phyloP scores from a whole-genome alignment of 2,113 vertebrate genomes.

The Canis aureus region DNA sequence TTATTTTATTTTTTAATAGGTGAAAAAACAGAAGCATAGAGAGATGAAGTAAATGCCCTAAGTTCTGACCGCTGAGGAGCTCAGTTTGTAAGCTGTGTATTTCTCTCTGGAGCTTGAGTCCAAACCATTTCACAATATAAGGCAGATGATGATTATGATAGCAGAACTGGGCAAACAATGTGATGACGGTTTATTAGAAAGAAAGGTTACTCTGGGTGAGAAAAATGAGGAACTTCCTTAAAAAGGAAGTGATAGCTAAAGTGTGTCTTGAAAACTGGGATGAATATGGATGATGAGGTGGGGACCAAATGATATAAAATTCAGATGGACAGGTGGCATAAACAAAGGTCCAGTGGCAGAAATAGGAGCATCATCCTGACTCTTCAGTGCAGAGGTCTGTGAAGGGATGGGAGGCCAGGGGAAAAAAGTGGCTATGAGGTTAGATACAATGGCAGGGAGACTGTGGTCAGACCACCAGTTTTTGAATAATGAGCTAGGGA shows the following conservation, averaged over 20 bases:
- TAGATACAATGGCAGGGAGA: not conserved
- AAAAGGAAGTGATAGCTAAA: not conserved
- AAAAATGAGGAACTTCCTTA: not conserved
- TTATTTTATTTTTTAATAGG: constrained; percentile 32
- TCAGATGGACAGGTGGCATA: not conserved
- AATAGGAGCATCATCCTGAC: not conserved
- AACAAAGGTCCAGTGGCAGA: not conserved
- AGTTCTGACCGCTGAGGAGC: not conserved
- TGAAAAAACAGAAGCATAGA: not conserved
- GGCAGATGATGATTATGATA: not conserved
- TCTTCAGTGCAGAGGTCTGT: not conserved
- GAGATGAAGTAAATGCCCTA: not conserved
- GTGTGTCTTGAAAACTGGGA: not conserved
- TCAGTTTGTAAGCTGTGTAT: not conserved
- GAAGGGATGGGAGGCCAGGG: not conserved
- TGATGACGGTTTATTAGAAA: not conserved
- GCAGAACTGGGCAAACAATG: not conserved
- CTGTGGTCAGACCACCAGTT: fast-evolving
- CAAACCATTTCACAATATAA: not conserved
- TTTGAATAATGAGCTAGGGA: not conserved
- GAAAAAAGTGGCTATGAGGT: not conserved
- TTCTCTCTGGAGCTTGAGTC: not conserved
- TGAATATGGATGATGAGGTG: not conserved
- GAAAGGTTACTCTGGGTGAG: not conserved
- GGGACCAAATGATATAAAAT: not conserved